phyloP scores from a whole-genome alignment of 2,113 vertebrate genomes.

The Megaceryle maxima region DNA sequence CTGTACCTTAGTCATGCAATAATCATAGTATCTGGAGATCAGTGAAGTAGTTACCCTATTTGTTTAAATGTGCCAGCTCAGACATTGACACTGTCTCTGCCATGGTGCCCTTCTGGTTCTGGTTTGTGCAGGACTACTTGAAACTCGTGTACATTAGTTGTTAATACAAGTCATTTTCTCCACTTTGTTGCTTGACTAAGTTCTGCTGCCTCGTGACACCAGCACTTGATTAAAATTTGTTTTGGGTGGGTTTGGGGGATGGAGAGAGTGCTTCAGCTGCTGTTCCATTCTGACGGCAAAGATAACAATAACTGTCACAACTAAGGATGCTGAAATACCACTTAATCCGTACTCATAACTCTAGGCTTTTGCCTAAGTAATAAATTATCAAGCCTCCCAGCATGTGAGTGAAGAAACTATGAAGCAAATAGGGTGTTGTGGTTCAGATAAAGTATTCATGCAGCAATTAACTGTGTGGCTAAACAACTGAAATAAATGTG shows the following conservation, averaged over 20 bases:
- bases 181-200: slow-evolving; percentile 31
- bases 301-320: background rate
- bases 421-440: background rate
- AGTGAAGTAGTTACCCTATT: slow-evolving; percentile 2
- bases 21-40: background rate
- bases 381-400: background rate
- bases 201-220: slow-evolving; percentile 27
- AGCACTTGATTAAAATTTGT: slow-evolving; percentile 43
- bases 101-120: background rate
- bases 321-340: background rate
- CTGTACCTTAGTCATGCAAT: background rate
- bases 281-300: background rate
- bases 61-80: background rate
- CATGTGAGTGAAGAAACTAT: background rate
- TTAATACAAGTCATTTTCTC: slow-evolving; percentile 42
- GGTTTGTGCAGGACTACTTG: slow-evolving; percentile 4
- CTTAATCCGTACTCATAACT: background rate
- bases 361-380: background rate
- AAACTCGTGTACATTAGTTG: background rate
- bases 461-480: background rate
- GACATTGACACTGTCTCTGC: background rate
- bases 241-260: background rate
- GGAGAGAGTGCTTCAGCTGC: background rate
- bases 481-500: background rate
- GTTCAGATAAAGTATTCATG: background rate